These are phyloP conservation scores for Dendronephthya gigantea DNA, from an alignment of 64 coral and sea anemone species.

Conservation along the genomic window DNA sequence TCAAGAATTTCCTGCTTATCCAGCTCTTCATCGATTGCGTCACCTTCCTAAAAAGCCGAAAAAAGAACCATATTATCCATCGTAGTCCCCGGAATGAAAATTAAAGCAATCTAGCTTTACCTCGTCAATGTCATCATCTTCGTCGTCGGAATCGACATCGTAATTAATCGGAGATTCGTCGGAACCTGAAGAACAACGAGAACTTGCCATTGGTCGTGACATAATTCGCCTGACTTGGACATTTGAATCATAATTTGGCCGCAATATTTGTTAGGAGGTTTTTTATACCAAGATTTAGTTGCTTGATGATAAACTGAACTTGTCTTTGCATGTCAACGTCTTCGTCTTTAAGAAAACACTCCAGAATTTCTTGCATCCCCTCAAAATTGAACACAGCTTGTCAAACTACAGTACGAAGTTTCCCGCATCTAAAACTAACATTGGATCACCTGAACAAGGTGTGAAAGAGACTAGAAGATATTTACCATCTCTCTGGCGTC, in stretches of 20 bases:
- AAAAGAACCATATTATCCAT: background rate
- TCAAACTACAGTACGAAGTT: constrained; percentile 79
- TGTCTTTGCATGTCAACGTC: constrained; percentile 89
- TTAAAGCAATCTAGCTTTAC: constrained; percentile 10
- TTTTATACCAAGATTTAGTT: constrained; percentile 64
- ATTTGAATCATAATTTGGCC: too few relatives aligned
- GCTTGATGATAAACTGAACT: constrained; percentile 96
- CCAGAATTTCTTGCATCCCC: constrained; percentile 94
- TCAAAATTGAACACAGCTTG: constrained; percentile 71
- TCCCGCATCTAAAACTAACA: too few relatives aligned
- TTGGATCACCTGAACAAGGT: too few relatives aligned
- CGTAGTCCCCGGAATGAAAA: background rate
- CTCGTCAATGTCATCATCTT: constrained; percentile 94
- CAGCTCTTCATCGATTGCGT: constrained; percentile 81
- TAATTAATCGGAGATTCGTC: constrained; percentile 71
- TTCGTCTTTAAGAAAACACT: constrained; percentile 95
- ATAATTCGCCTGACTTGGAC: too few relatives aligned
- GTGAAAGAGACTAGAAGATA: background rate
- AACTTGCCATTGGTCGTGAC: background rate
- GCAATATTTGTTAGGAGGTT: too few relatives aligned
- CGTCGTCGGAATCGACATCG: constrained; percentile 79
- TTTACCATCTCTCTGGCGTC: constrained; percentile 85
- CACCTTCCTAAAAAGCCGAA: constrained; percentile 59
- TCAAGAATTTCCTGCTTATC: constrained; percentile 78
- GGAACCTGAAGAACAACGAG: background rate